These are phyloP conservation scores for Percopsis omiscomaycus DNA, from an alignment of 2,797 vertebrate species.

Conservation along the genomic window DNA sequence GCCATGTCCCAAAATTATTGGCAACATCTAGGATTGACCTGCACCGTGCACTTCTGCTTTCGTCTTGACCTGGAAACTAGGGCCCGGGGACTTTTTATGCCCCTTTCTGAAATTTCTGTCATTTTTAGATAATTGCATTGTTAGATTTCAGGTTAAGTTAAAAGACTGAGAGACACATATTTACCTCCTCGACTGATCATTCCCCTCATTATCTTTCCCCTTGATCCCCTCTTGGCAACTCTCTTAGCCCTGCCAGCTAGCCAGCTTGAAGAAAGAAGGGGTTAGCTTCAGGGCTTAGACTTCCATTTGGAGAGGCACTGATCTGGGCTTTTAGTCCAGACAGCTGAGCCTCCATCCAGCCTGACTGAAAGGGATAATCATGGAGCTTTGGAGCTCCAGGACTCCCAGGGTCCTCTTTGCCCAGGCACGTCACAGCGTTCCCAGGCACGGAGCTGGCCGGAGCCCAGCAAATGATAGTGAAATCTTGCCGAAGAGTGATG, in stretches of 20 bases:
- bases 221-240: background rate
- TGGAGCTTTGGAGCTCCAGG: constrained; percentile 48
- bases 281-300: constrained; percentile 38
- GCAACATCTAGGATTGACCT: no score
- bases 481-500: constrained; percentile 53
- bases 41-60: no score
- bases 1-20: no score
- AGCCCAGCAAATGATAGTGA: constrained; percentile 28
- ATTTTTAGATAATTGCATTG: background rate
- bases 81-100: no score
- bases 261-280: constrained; percentile 48
- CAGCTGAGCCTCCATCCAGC: constrained; percentile 54
- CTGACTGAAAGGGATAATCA: constrained; percentile 58
- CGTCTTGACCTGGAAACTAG: no score
- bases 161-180: constrained; percentile 3
- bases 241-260: constrained; percentile 35
- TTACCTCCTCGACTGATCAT: constrained; percentile 17
- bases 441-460: constrained; percentile 30
- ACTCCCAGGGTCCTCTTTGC: constrained; percentile 51
- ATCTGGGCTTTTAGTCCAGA: constrained; percentile 57
- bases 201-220: background rate
- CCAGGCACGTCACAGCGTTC: constrained; percentile 48
- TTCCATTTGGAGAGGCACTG: constrained; percentile 55
- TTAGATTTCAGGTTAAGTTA: background rate
- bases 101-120: no score